A percentile compares a stretch with the other conserved stretches of the same genome.
Evolutionary conservation across 2,113 vertebrate genomes (phyloP).

Genomic region (Ictidomys tridecemlineatus): DNA sequence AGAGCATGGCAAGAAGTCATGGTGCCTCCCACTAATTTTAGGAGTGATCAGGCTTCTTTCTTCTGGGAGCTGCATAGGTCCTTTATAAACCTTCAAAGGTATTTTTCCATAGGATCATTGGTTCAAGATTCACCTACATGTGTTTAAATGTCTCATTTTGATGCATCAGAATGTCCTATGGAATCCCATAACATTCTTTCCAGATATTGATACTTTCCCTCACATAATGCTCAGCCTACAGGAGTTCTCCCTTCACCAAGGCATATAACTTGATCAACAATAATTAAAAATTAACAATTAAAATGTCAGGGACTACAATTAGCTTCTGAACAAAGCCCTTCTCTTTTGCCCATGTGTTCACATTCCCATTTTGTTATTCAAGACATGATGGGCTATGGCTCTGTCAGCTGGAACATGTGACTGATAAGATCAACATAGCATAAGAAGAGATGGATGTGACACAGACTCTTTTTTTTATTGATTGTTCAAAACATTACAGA

Average conservation of each 20-base stretch:
- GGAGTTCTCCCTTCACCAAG: neutral
- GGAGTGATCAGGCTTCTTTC: neutral
- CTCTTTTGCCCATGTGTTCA: neutral
- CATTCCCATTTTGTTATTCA: neutral
- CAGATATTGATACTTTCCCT: neutral
- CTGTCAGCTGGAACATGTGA: neutral
- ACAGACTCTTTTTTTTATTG: slow-evolving; percentile 19
- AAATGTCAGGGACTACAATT: neutral
- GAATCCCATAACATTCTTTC: slow-evolving; percentile 11
- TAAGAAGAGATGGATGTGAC: neutral
- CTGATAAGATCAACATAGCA: neutral
- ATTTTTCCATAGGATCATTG: neutral
- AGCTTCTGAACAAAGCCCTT: neutral
- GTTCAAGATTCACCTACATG: neutral
- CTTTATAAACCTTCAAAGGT: neutral
- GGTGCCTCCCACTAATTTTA: neutral
- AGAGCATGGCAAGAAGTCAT: neutral
- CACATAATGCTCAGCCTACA: neutral
- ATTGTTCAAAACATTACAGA: too few relatives aligned
- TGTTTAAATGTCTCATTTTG: neutral
- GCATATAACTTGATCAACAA: slow-evolving; percentile 7
- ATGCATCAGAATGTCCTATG: neutral
- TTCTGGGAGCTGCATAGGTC: neutral
- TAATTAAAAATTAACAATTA: slow-evolving; percentile 1
- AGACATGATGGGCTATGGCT: neutral